Base-by-base conservation (phyloP, 2,888 invertebrate species). In the Polydrusus pterygomalis region DNA sequence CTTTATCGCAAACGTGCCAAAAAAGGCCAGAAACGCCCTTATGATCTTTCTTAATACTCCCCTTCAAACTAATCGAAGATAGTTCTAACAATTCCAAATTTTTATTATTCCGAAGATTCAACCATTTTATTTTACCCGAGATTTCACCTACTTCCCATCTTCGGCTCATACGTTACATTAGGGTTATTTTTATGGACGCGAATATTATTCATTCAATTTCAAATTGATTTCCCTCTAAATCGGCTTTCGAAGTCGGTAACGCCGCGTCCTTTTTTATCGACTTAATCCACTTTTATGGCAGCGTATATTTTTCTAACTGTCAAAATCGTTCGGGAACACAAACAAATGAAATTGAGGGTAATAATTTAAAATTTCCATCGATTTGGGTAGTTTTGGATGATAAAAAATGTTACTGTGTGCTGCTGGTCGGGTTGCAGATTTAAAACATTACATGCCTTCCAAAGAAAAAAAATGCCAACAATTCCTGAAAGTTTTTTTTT, bases 201-300 rank as follows among this genome's bases (percentile, higher is more conserved):
- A 74, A 77, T 77, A 77, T 77, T 77, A 77, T 77, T 77, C 77
- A 77, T 77, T 77, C 77, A 65, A 73, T 77, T 77, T 56, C 74
- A 68, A 77, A 77, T 77, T 77, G 77, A 74, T 77, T 77, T 77
- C 64, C 65, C 63, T 62, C 62, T 56, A 77, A 77, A 77, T 77
- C 77, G 77, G 74, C 77, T 77, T 73, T 77, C 74, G 74, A 70
- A 70, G 74, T 77, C 74, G 71, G 77, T 77, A 74, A 74, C 62
- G 43, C 54, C 68, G 58, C 77, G 65, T 74, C 58, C 70, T 77
- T 77, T 77, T 74, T 77, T 74, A 74, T 74, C 77, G 74, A 77
- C 77, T 77, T 77, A 77, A 77, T 77, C 77, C 77, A 77, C 74
- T 77, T 77, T 77, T 77, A 77, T 74, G 77, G 74, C 74, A 70